These are phyloP conservation scores for Neodon shergylaensis DNA, from an alignment of 2,113 vertebrate genomes.

Conservation along the genomic window DNA sequence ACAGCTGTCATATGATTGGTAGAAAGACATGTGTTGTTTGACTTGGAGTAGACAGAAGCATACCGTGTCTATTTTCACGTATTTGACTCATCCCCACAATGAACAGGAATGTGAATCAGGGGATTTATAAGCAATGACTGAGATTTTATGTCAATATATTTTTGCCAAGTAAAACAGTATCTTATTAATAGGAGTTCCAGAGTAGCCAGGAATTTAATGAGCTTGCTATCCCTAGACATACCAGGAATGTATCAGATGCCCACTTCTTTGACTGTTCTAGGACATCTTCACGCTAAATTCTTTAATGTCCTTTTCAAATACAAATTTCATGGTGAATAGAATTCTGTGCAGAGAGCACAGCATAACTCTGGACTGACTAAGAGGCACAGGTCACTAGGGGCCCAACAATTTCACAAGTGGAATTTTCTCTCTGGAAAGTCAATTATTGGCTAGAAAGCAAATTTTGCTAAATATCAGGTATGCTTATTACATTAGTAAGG, in stretches of 20 bases:
- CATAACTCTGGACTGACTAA: background rate
- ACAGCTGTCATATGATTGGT: background rate
- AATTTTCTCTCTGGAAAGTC: background rate
- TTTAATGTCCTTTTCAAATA: background rate
- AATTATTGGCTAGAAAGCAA: background rate
- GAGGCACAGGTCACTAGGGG: background rate
- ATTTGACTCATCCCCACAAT: background rate
- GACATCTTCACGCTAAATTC: background rate
- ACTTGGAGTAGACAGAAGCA: background rate
- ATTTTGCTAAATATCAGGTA: background rate
- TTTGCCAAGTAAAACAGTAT: constrained; percentile 25
- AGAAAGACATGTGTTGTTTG: background rate
- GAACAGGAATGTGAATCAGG: constrained; percentile 28
- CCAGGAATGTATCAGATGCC: background rate
- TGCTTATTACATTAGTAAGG: background rate
- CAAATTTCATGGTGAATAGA: background rate
- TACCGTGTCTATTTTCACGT: background rate
- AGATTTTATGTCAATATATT: background rate
- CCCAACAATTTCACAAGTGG: background rate
- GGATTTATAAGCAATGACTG: background rate
- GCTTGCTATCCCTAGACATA: background rate
- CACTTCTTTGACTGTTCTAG: background rate
- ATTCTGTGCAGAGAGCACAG: background rate
- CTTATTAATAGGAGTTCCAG: background rate
- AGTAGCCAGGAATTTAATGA: background rate